These are phyloP conservation scores for Platysteira castanea DNA, from an alignment of 2,113 vertebrate genomes.

Conservation along the genomic window DNA sequence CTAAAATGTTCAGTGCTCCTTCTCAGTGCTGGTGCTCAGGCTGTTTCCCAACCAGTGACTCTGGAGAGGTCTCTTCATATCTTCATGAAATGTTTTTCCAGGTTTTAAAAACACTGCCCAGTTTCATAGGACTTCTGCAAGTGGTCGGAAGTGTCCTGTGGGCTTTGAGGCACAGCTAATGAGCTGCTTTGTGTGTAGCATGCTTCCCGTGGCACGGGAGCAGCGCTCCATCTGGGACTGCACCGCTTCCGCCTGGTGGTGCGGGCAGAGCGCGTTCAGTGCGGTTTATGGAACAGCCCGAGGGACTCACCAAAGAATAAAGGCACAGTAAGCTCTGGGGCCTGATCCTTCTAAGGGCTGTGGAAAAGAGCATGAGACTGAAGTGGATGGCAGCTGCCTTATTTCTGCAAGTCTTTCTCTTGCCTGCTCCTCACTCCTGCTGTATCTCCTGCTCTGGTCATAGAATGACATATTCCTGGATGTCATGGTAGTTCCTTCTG, in stretches of 20 bases:
- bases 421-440: background rate
- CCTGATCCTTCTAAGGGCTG: background rate
- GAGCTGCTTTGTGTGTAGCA: background rate
- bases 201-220: background rate
- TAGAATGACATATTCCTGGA: background rate
- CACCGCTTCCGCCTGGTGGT: rapidly evolving
- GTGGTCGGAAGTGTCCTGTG: background rate
- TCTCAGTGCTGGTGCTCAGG: background rate
- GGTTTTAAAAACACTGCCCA: background rate
- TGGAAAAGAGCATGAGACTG: background rate
- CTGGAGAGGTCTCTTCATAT: background rate
- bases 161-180: background rate
- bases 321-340: background rate
- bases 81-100: background rate
- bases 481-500: background rate
- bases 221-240: background rate
- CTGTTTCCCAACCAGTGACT: background rate
- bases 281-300: rapidly evolving
- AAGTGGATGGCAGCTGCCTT: background rate
- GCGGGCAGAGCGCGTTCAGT: background rate
- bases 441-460: background rate
- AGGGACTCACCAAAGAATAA: background rate
- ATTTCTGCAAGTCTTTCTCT: background rate
- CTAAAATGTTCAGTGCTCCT: background rate
- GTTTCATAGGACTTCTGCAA: background rate